Conservation (phyloP, 2,113 vertebrate genomes). For the Microtus richardsoni region DNA sequence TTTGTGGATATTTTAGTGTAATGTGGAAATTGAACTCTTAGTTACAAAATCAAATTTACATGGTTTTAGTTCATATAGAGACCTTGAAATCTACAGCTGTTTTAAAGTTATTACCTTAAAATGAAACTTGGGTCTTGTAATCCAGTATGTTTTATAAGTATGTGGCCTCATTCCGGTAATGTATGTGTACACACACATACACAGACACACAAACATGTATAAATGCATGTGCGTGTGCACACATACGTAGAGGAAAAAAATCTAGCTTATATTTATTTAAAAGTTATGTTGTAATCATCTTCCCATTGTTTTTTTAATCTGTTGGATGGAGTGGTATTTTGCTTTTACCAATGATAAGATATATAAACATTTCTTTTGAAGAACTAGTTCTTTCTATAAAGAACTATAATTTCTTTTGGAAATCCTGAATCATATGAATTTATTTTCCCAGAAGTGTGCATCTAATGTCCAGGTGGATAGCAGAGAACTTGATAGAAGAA, state of each 20-base stretch:
- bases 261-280: not conserved
- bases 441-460: constrained; percentile 89
- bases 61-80: constrained; percentile 3
- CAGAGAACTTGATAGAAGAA: constrained; percentile 94
- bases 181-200: not conserved
- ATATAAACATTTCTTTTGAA: constrained; percentile 14
- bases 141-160: constrained; percentile 2
- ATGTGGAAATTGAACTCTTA: constrained; percentile 31
- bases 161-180: not conserved
- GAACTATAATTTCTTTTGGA: constrained; percentile 39
- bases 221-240: not conserved
- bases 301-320: not conserved
- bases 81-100: constrained; percentile 43
- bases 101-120: constrained; percentile 44
- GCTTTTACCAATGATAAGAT: not conserved
- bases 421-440: constrained; percentile 38
- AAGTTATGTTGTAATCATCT: constrained; percentile 33
- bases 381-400: constrained; percentile 13
- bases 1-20: not conserved
- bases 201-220: not conserved
- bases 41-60: not conserved
- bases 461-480: constrained; percentile 93
- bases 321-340: constrained; percentile 24
- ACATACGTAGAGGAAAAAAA: not conserved
- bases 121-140: constrained; percentile 27